Conservation (phyloP, 1,140 invertebrate genomes). For the Hesperophylax magnus region DNA sequence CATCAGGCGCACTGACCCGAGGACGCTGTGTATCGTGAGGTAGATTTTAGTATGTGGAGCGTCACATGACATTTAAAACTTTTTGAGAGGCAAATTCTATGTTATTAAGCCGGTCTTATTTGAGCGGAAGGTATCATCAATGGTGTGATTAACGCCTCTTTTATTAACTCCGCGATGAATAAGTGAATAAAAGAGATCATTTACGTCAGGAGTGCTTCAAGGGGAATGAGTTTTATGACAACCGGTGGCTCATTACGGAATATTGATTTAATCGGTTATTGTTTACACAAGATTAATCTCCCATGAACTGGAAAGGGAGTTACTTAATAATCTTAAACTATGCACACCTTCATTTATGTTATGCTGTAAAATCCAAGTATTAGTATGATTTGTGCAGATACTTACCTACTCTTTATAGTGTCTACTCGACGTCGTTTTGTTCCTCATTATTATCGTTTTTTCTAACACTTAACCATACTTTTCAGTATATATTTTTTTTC, state of each 20-base stretch:
- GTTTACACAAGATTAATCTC: slow-evolving; percentile 1
- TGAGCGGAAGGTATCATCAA: slow-evolving; percentile 57
- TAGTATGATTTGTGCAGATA: too few relatives aligned
- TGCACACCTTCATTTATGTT: too few relatives aligned
- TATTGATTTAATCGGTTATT: slow-evolving; percentile 22
- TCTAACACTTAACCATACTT: too few relatives aligned
- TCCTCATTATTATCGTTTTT: too few relatives aligned
- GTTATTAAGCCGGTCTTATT: slow-evolving; percentile 54
- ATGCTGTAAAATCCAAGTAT: too few relatives aligned
- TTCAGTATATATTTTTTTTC: too few relatives aligned
- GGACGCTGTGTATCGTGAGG: neutral
- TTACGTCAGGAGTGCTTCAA: slow-evolving; percentile 30
- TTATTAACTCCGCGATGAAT: slow-evolving; percentile 49
- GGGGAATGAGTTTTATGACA: slow-evolving; percentile 26
- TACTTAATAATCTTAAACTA: too few relatives aligned
- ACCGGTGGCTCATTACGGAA: neutral
- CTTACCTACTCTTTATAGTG: too few relatives aligned
- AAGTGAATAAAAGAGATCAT: slow-evolving; percentile 44
- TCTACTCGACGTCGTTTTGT: too few relatives aligned
- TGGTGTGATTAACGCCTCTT: slow-evolving; percentile 54
- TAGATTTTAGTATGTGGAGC: slow-evolving; percentile 6
- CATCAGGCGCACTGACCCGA: slow-evolving; percentile 13
- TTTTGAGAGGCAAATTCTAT: slow-evolving; percentile 59
- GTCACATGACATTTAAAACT: slow-evolving; percentile 56
- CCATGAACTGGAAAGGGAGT: neutral